phyloP scores from a whole-genome alignment of 2,888 invertebrate genomes.

The Trachelus troglodyta region DNA sequence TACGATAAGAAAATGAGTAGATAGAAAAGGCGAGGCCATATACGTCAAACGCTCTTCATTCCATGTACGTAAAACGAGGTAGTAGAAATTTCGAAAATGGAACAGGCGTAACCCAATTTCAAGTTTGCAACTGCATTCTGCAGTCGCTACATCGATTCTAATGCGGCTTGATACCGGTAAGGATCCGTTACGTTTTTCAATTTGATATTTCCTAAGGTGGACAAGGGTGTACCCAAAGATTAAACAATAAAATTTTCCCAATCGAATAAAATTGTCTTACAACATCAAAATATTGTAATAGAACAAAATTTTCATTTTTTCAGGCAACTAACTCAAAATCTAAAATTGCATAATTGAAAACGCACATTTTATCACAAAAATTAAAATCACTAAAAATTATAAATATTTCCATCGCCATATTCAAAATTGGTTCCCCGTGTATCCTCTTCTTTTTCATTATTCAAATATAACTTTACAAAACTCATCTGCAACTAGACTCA shows the following conservation, averaged over 20 bases:
- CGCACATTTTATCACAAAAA: neutral
- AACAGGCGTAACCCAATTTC: neutral
- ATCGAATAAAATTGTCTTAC: neutral
- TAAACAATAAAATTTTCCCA: neutral
- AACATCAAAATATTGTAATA: neutral
- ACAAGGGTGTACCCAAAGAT: neutral
- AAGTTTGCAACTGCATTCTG: neutral
- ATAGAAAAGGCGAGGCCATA: neutral
- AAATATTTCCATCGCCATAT: neutral
- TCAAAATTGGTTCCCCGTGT: neutral
- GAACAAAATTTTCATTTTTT: neutral
- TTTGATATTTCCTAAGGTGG: neutral
- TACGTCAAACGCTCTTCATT: neutral
- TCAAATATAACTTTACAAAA: neutral
- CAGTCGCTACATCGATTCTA: neutral
- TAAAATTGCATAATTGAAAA: neutral
- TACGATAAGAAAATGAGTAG: neutral
- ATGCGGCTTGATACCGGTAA: neutral
- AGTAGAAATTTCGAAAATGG: constrained; percentile 1
- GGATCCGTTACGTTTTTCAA: neutral
- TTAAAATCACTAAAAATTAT: neutral
- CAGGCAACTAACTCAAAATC: neutral
- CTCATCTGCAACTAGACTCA: neutral
- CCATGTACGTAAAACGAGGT: neutral
- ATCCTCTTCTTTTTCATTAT: neutral